Percentiles rank a stretch among this genome's conserved stretches.
Evolutionary conservation across 92 coral and sea anemone species (phyloP).

Genomic region (Epizoanthus illoricatus): DNA sequence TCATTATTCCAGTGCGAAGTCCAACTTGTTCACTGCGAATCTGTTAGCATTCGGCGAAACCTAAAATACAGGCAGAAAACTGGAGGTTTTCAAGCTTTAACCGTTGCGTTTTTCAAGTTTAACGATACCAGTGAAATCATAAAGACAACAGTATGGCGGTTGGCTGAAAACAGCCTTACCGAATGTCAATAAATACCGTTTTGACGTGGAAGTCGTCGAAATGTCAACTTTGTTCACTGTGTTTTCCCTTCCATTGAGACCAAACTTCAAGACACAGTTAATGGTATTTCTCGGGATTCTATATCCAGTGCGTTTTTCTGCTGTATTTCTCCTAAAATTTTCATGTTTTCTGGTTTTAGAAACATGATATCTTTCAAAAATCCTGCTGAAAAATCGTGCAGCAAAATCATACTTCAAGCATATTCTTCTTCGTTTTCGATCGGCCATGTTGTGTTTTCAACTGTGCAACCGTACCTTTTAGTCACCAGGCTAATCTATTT

Average conservation of each 20-base stretch:
- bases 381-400: neutral
- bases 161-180: constrained; percentile 1
- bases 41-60: neutral
- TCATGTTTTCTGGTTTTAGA: neutral
- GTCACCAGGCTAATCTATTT: neutral
- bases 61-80: neutral
- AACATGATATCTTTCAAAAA: neutral
- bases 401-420: neutral
- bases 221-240: constrained; percentile 33
- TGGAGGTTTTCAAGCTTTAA: neutral
- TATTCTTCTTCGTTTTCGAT: neutral
- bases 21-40: neutral
- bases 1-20: neutral
- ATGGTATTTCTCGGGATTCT: neutral
- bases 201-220: neutral
- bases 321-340: neutral
- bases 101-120: constrained; percentile 34
- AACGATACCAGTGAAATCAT: neutral
- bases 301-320: neutral
- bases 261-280: constrained; percentile 11
- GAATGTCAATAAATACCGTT: neutral
- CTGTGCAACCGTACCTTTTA: neutral
- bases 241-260: constrained; percentile 6
- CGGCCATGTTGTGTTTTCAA: constrained; percentile 1
- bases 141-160: constrained; percentile 25